A percentile compares a stretch with the other conserved stretches of the same genome.
Evolutionary conservation across 2,797 vertebrate species (phyloP).

Genomic region (Phoebastria nigripes): DNA sequence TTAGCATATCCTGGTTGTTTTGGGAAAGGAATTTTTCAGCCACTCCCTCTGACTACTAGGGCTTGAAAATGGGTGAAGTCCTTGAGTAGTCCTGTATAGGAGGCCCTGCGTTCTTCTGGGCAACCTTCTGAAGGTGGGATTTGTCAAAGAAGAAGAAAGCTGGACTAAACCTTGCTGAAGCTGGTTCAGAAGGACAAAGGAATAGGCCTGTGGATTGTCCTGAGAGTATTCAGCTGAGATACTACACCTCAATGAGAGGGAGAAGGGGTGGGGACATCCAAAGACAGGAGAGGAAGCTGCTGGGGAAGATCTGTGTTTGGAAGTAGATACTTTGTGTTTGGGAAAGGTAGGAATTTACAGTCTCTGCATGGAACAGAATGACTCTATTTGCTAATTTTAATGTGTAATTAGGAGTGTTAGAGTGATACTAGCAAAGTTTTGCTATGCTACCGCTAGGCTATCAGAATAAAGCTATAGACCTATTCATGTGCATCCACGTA

Average conservation of each 20-base stretch:
- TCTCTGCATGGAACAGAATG: neutral
- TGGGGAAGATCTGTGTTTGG: neutral
- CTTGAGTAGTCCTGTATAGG: neutral
- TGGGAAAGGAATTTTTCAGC: neutral
- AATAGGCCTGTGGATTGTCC: neutral
- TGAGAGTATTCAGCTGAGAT: neutral
- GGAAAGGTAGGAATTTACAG: neutral
- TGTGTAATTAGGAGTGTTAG: neutral
- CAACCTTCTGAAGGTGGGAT: neutral
- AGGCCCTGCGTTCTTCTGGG: neutral
- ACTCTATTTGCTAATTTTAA: neutral
- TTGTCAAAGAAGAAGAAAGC: neutral
- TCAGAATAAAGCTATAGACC: neutral
- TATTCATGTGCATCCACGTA: rapidly evolving
- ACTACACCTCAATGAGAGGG: rapidly evolving
- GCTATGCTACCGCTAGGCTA: neutral
- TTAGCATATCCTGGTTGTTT: neutral
- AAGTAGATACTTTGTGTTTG: neutral
- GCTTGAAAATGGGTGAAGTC: neutral
- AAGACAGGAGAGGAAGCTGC: neutral
- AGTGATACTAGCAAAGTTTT: neutral
- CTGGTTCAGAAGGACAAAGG: neutral
- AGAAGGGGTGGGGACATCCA: neutral
- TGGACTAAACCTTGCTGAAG: neutral
- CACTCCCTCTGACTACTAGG: neutral